phyloP scores from a whole-genome alignment of 92 coral and sea anemone species.

The Paramuricea clavata region DNA sequence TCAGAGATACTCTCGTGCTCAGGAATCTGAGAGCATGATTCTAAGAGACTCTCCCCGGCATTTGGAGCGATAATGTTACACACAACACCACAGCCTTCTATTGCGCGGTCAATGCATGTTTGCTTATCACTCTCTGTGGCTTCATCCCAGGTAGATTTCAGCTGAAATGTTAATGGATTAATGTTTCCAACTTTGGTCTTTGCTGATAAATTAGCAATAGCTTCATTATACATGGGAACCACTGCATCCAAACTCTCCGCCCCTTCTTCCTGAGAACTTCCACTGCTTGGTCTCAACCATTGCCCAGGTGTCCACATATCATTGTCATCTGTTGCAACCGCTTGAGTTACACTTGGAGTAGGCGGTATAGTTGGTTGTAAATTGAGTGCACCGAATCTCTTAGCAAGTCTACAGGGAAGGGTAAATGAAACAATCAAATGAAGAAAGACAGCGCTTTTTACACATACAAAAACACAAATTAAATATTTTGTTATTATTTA shows the following conservation, averaged over 20 bases:
- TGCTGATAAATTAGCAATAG: conserved; percentile 52
- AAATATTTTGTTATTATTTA: too few species aligned
- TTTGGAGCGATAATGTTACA: background rate
- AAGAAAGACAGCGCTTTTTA: too few species aligned
- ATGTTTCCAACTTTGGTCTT: background rate
- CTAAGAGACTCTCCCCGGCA: background rate
- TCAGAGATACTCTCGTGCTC: background rate
- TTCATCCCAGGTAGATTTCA: background rate
- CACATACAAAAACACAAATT: too few species aligned
- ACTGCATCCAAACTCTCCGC: conserved; percentile 8
- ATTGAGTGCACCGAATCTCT: too few species aligned
- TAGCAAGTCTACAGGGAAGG: too few species aligned
- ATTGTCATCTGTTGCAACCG: too few species aligned
- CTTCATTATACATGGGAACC: conserved; percentile 61
- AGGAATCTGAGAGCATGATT: background rate
- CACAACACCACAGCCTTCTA: background rate
- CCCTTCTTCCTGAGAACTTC: conserved; percentile 64
- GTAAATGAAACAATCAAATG: too few species aligned
- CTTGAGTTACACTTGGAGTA: too few species aligned
- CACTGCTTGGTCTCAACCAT: conserved; percentile 46
- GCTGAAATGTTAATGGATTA: background rate
- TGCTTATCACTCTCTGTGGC: background rate
- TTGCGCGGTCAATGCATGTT: background rate
- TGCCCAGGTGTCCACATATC: conserved; percentile 72
- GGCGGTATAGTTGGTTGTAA: too few species aligned